Evolutionary conservation across 2,797 vertebrate species (phyloP).

Genomic region (Scarus forsteni): DNA sequence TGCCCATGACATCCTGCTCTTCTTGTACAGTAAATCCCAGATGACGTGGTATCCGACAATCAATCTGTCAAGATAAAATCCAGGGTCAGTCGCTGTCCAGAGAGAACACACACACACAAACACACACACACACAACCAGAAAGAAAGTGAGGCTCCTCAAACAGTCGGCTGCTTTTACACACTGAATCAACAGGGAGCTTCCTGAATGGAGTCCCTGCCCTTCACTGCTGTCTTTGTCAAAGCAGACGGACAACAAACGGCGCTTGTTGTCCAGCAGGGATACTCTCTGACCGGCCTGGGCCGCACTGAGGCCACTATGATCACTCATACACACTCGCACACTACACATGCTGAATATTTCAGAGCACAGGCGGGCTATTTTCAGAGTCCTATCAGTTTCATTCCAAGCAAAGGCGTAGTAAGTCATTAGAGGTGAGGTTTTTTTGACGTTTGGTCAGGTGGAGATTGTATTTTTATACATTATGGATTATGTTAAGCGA

Average conservation of each 20-base stretch:
- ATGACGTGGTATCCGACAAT: slow-evolving; percentile 58
- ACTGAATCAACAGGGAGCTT: slow-evolving; percentile 46
- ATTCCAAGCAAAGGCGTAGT: slow-evolving; percentile 65
- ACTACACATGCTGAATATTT: slow-evolving; percentile 78
- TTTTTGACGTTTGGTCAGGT: slow-evolving; percentile 58
- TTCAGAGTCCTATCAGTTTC: slow-evolving; percentile 78
- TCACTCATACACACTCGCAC: slow-evolving; percentile 29
- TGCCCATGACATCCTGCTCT: slow-evolving; percentile 33
- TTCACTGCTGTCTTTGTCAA: slow-evolving; percentile 52
- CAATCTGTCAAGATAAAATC: slow-evolving; percentile 65
- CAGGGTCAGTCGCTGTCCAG: slow-evolving; percentile 56
- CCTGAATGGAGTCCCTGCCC: slow-evolving; percentile 52
- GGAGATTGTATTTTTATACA: slow-evolving; percentile 70
- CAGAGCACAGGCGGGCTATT: slow-evolving; percentile 75
- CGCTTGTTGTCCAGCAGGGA: slow-evolving; percentile 59
- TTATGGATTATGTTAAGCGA: slow-evolving; percentile 75
- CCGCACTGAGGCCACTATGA: slow-evolving; percentile 41
- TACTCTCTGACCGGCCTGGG: slow-evolving; percentile 47
- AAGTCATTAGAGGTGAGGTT: slow-evolving; percentile 57
- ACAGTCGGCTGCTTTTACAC: slow-evolving; percentile 12
- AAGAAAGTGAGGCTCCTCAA: slow-evolving; percentile 11
- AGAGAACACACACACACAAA: slow-evolving; percentile 14
- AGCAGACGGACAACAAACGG: slow-evolving; percentile 65
- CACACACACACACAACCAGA: slow-evolving; percentile 4
- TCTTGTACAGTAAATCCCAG: slow-evolving; percentile 58